These are phyloP conservation scores for Hippocampus mohnikei DNA, from an alignment of 2,113 vertebrate genomes.

Conservation along the genomic window DNA sequence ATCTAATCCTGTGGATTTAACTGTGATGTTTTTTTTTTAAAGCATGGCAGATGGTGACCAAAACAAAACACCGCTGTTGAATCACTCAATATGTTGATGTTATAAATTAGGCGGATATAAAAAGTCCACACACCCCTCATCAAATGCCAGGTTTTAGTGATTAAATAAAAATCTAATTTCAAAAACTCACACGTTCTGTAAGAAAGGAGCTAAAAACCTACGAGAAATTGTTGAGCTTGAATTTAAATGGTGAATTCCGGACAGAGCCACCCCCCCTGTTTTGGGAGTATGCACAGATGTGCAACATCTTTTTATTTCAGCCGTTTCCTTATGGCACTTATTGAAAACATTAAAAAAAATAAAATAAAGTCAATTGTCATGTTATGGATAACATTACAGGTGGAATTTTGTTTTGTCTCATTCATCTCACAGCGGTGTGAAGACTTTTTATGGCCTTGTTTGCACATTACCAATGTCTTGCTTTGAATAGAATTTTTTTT, in stretches of 20 bases:
- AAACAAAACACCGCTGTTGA: background rate
- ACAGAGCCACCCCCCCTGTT: no score
- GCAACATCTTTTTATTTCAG: background rate
- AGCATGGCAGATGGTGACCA: slow-evolving; percentile 4
- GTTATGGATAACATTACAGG: background rate
- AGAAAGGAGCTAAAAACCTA: no score
- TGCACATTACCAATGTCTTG: no score
- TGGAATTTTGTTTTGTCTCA: no score
- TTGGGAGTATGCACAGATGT: no score
- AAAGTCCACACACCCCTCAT: background rate
- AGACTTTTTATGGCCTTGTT: no score
- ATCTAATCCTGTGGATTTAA: slow-evolving; percentile 6
- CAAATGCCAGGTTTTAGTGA: background rate
- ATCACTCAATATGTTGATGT: background rate
- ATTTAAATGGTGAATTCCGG: no score
- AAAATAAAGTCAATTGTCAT: background rate
- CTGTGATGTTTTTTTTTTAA: background rate
- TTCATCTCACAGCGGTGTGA: background rate
- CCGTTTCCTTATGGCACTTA: background rate
- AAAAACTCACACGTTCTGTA: no score
- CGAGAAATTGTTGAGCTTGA: no score
- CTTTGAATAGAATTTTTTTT: no score
- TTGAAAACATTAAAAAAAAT: no score
- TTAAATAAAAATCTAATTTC: no score
- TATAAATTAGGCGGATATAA: background rate